These are phyloP conservation scores for Drosophila pseudoobscura DNA, from an alignment of 1,140 invertebrate species.

Conservation along the genomic window DNA sequence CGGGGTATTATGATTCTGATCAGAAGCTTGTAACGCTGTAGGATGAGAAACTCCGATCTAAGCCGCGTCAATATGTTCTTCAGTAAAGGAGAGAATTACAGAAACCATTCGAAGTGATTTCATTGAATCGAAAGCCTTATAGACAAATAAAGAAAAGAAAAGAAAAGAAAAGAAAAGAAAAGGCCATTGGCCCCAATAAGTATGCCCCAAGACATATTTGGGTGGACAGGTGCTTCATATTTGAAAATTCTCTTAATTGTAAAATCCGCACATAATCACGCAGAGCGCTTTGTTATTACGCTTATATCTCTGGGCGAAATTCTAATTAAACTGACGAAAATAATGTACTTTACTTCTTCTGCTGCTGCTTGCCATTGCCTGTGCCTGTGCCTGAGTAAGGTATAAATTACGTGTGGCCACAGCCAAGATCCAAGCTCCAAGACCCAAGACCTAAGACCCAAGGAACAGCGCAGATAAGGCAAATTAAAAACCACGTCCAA, in stretches of 20 bases:
- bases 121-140: too few relatives aligned
- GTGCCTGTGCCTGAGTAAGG: constrained; percentile 17
- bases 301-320: constrained; percentile 38
- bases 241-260: constrained; percentile 20
- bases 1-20: too few relatives aligned
- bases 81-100: too few relatives aligned
- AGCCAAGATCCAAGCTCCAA: constrained; percentile 4
- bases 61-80: too few relatives aligned
- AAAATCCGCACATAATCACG: constrained; percentile 35
- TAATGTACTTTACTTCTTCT: constrained; percentile 48
- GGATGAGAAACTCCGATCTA: too few relatives aligned
- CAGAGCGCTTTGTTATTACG: constrained; percentile 23
- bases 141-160: too few relatives aligned
- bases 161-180: too few relatives aligned
- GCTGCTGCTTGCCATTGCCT: constrained; percentile 13
- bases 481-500: constrained; percentile 65
- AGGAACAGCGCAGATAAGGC: constrained; percentile 43
- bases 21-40: too few relatives aligned
- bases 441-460: neutral
- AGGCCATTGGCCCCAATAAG: constrained; percentile 9
- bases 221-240: constrained; percentile 5
- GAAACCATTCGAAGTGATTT: too few relatives aligned
- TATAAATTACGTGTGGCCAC: constrained; percentile 53
- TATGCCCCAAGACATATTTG: constrained; percentile 21
- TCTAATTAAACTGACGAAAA: constrained; percentile 64